A percentile compares a stretch with the other conserved stretches of the same genome.
Conservation (phyloP, 2,113 vertebrate genomes). For the Megaceryle maxima region DNA sequence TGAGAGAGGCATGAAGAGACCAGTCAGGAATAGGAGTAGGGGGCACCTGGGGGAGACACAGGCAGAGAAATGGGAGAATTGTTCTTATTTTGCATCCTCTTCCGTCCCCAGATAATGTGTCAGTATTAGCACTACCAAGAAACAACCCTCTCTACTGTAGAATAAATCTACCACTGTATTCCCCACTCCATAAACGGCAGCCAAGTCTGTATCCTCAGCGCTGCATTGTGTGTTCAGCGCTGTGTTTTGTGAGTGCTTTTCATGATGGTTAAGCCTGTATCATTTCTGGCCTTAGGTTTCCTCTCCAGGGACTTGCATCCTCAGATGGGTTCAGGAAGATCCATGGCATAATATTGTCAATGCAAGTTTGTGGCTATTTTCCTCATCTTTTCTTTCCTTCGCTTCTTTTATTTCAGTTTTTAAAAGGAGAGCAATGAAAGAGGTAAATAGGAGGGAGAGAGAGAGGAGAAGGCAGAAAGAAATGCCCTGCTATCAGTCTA, state of each 20-base stretch:
- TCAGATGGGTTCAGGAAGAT: not conserved
- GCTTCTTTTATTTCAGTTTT: not conserved
- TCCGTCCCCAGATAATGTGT: conserved; percentile 49
- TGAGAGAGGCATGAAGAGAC: not conserved
- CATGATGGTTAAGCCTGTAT: not conserved
- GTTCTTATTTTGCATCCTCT: conserved; percentile 43
- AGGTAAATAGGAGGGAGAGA: not conserved
- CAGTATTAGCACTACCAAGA: conserved; percentile 50
- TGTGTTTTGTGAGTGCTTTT: conserved; percentile 43
- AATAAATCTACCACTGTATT: conserved; percentile 68
- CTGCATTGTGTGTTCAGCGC: not conserved
- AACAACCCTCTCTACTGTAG: conserved; percentile 32
- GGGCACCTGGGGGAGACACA: not conserved
- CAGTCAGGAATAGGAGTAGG: not conserved
- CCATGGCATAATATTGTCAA: not conserved
- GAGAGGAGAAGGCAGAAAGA: not conserved
- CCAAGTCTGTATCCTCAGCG: conserved; percentile 38
- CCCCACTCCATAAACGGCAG: conserved; percentile 29
- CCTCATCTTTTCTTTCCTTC: not conserved
- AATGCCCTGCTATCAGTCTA: not conserved
- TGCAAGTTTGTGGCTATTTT: not conserved
- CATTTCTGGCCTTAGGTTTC: conserved; percentile 21
- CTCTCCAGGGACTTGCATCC: not conserved
- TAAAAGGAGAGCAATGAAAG: not conserved
- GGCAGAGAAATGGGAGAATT: conserved; percentile 47